Evolutionary conservation across 2,888 invertebrate species (phyloP), one percentile per base, ranked within the genome.

Genomic region (Charanyca ferruginea): DNA sequence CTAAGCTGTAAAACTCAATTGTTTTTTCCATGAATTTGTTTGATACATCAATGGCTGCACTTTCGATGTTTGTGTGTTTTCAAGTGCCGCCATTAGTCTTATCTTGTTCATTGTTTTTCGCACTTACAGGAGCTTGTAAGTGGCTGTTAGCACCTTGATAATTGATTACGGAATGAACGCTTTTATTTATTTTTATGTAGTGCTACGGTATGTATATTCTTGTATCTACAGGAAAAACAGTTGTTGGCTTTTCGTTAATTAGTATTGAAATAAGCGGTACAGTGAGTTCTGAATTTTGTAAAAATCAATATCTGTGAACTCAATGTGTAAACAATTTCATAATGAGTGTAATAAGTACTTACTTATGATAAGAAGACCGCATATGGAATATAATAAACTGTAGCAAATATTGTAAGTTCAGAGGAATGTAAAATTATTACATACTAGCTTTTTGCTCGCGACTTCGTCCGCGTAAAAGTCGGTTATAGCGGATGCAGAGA

Each of bases 41-140:
- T 58, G 35, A 41, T 65, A 64, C 62, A 63, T 60, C 52, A 45
- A 45, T 55, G n/a, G 25, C 16, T 75, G 54, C 72, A 69, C 77
- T 72, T 76, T 76, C 42, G 16, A 18, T 54, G 20, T 68, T 20
- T 4, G 6, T 48, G 9, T 62, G 41, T 28, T 76, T 45, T 69
- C 49, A 1, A 25, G 11, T 53, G 49, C 9, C n/a, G 22, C 13
- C 9, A 69, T 68, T 20, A 52, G 1, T 16, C 20, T 73, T 58
- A 58, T 73, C 61, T 22, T 41, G 41, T 61, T 61, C 2, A 64
- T 41, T 44, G 54, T 64, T 68, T 51, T 80, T 66, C 35, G 20
- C 53, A 48, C 64, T 20, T 38, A 57, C 35, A 22, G 45, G 44
- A 66, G 67, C 53, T 49, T 58, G 25, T 54, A 18, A 41, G 25